phyloP scores from a whole-genome alignment of 2,888 invertebrate species.

The Erebia aethiops region DNA sequence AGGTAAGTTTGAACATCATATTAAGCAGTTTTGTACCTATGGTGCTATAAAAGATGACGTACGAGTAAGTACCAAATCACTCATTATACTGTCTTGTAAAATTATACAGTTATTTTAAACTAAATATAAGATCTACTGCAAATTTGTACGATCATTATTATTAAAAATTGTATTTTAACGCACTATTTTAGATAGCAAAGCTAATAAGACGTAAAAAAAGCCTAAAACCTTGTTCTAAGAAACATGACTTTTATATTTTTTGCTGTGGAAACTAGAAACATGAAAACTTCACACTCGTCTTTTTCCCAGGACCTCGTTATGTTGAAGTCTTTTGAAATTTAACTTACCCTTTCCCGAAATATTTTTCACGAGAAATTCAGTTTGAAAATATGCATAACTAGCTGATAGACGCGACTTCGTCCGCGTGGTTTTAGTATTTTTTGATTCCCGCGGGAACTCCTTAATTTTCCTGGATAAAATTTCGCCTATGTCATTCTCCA shows the following conservation, averaged over 20 bases:
- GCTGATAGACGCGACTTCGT: neutral
- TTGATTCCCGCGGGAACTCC: no score
- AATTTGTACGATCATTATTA: no score
- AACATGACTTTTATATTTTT: slow-evolving; percentile 6
- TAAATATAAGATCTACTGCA: no score
- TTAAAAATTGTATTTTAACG: neutral
- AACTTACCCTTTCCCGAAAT: slow-evolving; percentile 10
- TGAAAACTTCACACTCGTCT: slow-evolving; percentile 1
- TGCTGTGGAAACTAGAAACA: neutral
- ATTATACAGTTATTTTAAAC: no score
- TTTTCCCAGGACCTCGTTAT: slow-evolving; percentile 12
- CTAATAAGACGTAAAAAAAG: neutral
- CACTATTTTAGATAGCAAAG: neutral
- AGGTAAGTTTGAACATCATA: neutral
- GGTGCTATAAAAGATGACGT: neutral
- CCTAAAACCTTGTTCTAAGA: neutral
- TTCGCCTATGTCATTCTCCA: no score
- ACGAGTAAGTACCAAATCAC: neutral
- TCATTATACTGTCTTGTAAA: no score
- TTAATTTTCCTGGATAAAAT: no score
- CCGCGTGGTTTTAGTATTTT: neutral
- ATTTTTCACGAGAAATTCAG: slow-evolving; percentile 10
- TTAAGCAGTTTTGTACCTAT: neutral
- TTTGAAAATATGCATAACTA: neutral
- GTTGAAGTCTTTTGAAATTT: slow-evolving; percentile 12